phyloP scores from a whole-genome alignment of 2,888 invertebrate genomes.

The Lasius fuliginosus region DNA sequence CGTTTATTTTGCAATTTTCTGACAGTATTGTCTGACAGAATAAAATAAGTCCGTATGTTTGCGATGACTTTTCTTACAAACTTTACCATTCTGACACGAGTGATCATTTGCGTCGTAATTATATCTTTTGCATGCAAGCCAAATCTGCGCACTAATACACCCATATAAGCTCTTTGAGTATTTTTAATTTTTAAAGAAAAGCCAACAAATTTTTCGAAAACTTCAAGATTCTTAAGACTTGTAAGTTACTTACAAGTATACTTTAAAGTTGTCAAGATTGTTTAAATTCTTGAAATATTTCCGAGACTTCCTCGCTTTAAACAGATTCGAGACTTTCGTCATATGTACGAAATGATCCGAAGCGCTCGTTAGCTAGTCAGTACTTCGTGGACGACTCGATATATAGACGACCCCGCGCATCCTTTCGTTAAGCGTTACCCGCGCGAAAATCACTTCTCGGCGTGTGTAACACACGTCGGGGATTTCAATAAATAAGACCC shows the following conservation, averaged over 20 bases:
- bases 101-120: no score
- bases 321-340: background rate
- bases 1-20: background rate
- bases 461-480: conserved; percentile 22
- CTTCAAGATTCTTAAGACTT: background rate
- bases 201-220: background rate
- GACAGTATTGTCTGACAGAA: background rate
- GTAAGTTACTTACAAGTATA: background rate
- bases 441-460: conserved; percentile 48
- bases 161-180: background rate
- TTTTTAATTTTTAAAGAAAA: background rate
- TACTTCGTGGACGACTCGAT: background rate
- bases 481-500: conserved; percentile 64
- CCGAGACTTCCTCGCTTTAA: background rate
- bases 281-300: background rate
- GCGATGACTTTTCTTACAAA: no score
- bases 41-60: no score
- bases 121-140: no score
- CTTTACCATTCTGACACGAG: no score
- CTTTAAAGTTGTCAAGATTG: background rate
- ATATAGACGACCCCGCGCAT: conserved; percentile 13
- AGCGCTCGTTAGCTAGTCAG: conserved; percentile 1
- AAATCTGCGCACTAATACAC: no score
- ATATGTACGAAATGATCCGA: conserved; percentile 3
- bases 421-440: background rate